A percentile compares a stretch with the other conserved stretches of the same genome.
phyloP scores from a whole-genome alignment of 92 coral and sea anemone species.

The Virgularia gustaviana region DNA sequence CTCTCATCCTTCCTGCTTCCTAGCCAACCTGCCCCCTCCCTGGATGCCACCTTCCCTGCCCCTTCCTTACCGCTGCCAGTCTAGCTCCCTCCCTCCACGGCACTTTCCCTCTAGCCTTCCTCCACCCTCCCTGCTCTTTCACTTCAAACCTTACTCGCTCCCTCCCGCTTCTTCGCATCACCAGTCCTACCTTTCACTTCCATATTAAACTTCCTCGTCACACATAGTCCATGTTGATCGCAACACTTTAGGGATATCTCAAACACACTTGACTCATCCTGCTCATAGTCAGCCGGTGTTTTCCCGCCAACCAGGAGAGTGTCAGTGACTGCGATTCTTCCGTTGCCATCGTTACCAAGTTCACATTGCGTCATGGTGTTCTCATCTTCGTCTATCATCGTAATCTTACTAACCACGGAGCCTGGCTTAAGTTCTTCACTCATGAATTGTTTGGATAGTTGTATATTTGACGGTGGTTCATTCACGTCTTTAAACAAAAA shows the following conservation, averaged over 20 bases:
- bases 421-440: conserved; percentile 60
- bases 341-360: conserved; percentile 62
- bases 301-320: conserved; percentile 71
- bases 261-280: conserved; percentile 38
- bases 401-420: conserved; percentile 62
- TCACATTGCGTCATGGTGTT: conserved; percentile 57
- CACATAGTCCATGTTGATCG: conserved; percentile 54
- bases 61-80: too few relatives aligned
- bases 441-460: conserved; percentile 31
- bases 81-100: too few relatives aligned
- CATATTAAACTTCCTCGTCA: conserved; percentile 58
- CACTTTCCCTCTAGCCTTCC: too few relatives aligned
- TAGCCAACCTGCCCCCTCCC: too few relatives aligned
- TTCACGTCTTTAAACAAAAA: conserved; percentile 55
- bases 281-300: conserved; percentile 64
- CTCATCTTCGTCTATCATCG: conserved; percentile 73
- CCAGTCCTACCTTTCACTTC: conserved; percentile 53
- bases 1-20: too few relatives aligned
- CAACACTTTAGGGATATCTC: conserved; percentile 67
- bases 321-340: conserved; percentile 54
- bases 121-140: too few relatives aligned
- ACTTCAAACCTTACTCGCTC: too few relatives aligned
- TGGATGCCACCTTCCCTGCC: too few relatives aligned
- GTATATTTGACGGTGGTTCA: conserved; percentile 78
- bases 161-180: too few relatives aligned